phyloP scores from a whole-genome alignment of 1,140 invertebrate species.

The Drosophila seguyi region DNA sequence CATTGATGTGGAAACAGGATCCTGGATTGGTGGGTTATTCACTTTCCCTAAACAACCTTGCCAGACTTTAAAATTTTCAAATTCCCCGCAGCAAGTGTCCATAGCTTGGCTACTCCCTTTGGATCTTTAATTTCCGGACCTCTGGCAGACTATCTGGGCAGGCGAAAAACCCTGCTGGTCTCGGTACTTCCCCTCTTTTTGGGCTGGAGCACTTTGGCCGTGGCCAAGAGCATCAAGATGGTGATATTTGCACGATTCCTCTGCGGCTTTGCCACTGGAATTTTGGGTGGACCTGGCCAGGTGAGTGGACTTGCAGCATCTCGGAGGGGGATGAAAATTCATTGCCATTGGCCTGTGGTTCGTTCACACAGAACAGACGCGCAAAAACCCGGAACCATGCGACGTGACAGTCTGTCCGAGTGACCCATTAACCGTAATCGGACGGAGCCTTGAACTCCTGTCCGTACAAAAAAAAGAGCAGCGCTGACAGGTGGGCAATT shows the following conservation, averaged over 20 bases:
- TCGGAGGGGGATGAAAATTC: not conserved
- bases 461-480: slow-evolving; percentile 3
- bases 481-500: slow-evolving; percentile 48
- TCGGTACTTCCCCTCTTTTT: slow-evolving; percentile 87
- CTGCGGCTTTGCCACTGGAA: slow-evolving; percentile 89
- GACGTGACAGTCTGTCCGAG: slow-evolving; percentile 36
- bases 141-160: slow-evolving; percentile 88
- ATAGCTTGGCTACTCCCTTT: slow-evolving; percentile 89
- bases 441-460: slow-evolving; percentile 35
- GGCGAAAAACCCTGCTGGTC: slow-evolving; percentile 87
- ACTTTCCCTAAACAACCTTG: rapidly evolving
- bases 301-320: slow-evolving; percentile 82
- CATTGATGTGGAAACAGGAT: slow-evolving; percentile 87
- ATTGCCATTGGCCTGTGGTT: slow-evolving; percentile 30
- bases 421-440: slow-evolving; percentile 73
- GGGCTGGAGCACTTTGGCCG: slow-evolving; percentile 89
- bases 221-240: slow-evolving; percentile 87
- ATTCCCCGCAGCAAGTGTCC: slow-evolving; percentile 87
- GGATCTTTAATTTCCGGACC: slow-evolving; percentile 88
- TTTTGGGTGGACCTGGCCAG: slow-evolving; percentile 89
- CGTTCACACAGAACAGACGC: slow-evolving; percentile 37
- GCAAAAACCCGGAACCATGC: slow-evolving; percentile 4
- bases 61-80: not conserved
- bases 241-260: slow-evolving; percentile 89
- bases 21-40: slow-evolving; percentile 88